Evolutionary conservation across 2,113 vertebrate genomes (phyloP).

Genomic region (Progne subis): DNA sequence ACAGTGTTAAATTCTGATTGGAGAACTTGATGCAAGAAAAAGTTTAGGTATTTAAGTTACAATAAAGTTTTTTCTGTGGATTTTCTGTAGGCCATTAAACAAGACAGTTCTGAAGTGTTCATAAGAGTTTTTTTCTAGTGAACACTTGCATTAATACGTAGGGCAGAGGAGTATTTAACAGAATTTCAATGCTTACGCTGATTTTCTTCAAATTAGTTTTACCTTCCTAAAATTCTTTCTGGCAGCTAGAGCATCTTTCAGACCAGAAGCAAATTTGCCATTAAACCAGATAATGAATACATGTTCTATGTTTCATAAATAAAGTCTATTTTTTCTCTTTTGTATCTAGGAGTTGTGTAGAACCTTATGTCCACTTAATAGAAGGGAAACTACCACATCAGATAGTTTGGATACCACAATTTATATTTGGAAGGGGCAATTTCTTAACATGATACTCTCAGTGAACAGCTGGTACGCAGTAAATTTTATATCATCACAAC

Average conservation of each 20-base stretch:
- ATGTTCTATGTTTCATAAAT: not conserved
- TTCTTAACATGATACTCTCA: not conserved
- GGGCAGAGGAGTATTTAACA: not conserved
- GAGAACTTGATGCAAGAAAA: not conserved
- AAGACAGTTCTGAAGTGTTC: not conserved
- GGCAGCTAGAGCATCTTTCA: not conserved
- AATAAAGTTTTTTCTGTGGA: not conserved
- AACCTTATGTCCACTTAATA: not conserved
- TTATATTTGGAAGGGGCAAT: not conserved
- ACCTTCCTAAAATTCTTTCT: not conserved
- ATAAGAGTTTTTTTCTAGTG: not conserved
- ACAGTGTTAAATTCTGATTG: not conserved
- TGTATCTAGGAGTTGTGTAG: not conserved
- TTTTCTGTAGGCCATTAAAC: not conserved
- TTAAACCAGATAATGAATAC: not conserved
- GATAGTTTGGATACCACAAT: not conserved
- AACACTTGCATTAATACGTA: not conserved
- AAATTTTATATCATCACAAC: constrained; percentile 4
- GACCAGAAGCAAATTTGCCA: not conserved
- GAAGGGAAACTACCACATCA: not conserved
- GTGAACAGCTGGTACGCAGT: not conserved
- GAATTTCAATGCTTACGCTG: not conserved
- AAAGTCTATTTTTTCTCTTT: not conserved
- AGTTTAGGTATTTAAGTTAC: not conserved
- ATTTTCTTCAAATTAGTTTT: not conserved